Evolutionary conservation across 2,113 vertebrate genomes (phyloP).

Genomic region (Xiphophorus maculatus): DNA sequence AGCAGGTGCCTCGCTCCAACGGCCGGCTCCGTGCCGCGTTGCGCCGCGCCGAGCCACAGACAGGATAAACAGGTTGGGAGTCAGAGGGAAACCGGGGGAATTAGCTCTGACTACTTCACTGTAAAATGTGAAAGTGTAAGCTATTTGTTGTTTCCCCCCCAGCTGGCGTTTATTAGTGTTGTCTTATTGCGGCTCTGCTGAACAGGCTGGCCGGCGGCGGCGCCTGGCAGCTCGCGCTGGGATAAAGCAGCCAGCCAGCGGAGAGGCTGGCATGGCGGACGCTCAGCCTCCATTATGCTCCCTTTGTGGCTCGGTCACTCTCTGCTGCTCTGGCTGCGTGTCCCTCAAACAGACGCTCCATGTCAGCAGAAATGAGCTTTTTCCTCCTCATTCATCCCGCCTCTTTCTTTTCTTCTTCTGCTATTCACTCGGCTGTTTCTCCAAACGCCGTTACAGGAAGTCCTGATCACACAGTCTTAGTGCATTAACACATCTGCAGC

Average conservation of each 20-base stretch:
- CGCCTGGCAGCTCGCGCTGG: slow-evolving; percentile 60
- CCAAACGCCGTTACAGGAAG: slow-evolving; percentile 33
- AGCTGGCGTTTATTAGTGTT: slow-evolving; percentile 73
- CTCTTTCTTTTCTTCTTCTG: slow-evolving; percentile 47
- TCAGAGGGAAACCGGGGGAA: slow-evolving; percentile 56
- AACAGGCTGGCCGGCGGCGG: slow-evolving; percentile 58
- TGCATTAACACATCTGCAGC: slow-evolving; percentile 63
- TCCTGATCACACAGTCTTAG: slow-evolving; percentile 50
- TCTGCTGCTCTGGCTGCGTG: slow-evolving; percentile 73
- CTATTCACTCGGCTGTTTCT: slow-evolving; percentile 60
- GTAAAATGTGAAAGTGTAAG: slow-evolving; percentile 71
- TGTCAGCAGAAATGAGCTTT: slow-evolving; percentile 75
- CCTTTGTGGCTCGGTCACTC: slow-evolving; percentile 76
- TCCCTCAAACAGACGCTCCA: slow-evolving; percentile 63
- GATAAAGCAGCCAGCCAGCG: slow-evolving; percentile 65
- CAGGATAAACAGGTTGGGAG: slow-evolving; percentile 82
- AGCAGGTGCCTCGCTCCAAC: slow-evolving; percentile 79
- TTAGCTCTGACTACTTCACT: slow-evolving; percentile 72
- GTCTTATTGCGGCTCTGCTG: slow-evolving; percentile 71
- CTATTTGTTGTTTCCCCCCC: slow-evolving; percentile 57
- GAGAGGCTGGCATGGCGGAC: slow-evolving; percentile 61
- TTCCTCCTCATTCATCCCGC: slow-evolving; percentile 52
- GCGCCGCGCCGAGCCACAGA: slow-evolving; percentile 49
- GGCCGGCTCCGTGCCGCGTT: slow-evolving; percentile 56
- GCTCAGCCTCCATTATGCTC: slow-evolving; percentile 66